Base-by-base conservation (phyloP, 2,888 invertebrate genomes). In the Eristalis arbustorum region DNA sequence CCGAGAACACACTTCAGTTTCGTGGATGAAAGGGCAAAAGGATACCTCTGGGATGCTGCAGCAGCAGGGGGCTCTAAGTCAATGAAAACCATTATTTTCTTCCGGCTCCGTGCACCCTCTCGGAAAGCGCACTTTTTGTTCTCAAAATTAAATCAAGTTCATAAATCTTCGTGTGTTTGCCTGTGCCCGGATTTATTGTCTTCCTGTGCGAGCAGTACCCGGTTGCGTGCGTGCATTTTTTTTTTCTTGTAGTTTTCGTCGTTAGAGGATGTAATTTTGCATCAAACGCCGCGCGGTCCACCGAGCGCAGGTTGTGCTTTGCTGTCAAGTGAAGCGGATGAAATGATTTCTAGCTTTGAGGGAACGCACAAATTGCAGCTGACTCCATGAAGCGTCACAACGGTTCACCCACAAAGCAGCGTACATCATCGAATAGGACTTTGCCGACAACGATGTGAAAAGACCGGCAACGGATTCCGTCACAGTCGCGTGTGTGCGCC, bases 61-160 rank as follows among this genome's bases (percentile, higher is more conserved):
- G 18, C 56, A 56, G 18, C 49, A 1, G 1, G 4, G 34, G 59
- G 40, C 23, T 31, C n/a, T n/a, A 22, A 69, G 63, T 77, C 69
- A 73, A 73, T 63, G 63, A 57, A 67, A 49, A 37, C 59, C 64
- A 81, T 81, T 81, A 75, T 81, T 69, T 69, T 64, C 69, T 75
- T 75, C 57, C 49, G 64, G 57, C 42, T 59, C 34, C 22, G 42
- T 69, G 69, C 68, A 59, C 59, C 42, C 62, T 49, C 14, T 14
- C 22, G 37, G 57, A n/a, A 69, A n/a, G 14, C 23, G 22, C 13
- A 8, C 6, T 22, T 78, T 40, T 69, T 34, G 37, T 61, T 63
- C 63, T 34, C 18, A 23, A 34, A 73, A 64, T 64, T 56, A 64
- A 73, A 73, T 63, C 73, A 73, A 64, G 63, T 64, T 73, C 34